Evolutionary conservation across 2,113 vertebrate species (phyloP).

Genomic region (Microcebus ravelobensis): DNA sequence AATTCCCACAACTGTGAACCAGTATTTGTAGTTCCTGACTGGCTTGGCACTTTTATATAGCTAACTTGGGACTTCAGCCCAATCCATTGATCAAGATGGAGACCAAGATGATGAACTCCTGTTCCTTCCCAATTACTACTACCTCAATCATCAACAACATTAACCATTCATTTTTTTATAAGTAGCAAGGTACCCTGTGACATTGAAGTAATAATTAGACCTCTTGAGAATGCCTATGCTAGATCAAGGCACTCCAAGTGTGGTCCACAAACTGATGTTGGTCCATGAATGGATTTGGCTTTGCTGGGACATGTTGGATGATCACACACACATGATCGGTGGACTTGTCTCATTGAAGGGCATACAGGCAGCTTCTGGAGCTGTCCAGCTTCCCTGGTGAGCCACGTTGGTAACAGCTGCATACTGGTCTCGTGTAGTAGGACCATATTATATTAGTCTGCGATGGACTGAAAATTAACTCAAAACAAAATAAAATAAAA

Average conservation of each 20-base stretch:
- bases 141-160: no score
- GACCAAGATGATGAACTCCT: neutral
- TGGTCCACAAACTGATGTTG: neutral
- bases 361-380: neutral
- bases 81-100: neutral
- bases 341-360: neutral
- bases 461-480: neutral
- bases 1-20: neutral
- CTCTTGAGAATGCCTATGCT: neutral
- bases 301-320: neutral
- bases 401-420: neutral
- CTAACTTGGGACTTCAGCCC: neutral
- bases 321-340: neutral
- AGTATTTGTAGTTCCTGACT: neutral
- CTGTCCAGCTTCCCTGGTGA: neutral
- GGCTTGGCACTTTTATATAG: neutral
- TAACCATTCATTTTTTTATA: neutral
- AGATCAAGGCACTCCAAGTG: neutral
- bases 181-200: neutral
- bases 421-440: no score
- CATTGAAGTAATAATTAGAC: neutral
- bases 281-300: neutral
- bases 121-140: neutral
- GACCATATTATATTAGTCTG: neutral
- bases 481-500: neutral